These are phyloP conservation scores for Probaryconus sp. DNA, from an alignment of 1,140 invertebrate genomes.

Conservation along the genomic window DNA sequence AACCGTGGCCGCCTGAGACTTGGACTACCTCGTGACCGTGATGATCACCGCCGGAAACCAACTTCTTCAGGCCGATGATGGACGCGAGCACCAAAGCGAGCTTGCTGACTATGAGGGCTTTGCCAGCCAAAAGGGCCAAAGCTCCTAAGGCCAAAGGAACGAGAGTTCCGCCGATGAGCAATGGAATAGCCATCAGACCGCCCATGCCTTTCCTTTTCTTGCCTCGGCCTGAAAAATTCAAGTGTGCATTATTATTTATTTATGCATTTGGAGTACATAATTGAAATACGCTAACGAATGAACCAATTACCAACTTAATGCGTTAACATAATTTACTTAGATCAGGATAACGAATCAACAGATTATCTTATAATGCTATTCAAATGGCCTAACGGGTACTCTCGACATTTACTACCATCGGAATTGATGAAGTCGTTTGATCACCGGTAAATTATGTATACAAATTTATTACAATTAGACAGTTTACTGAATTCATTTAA, in stretches of 20 bases:
- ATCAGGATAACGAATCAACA: slow-evolving; percentile 35
- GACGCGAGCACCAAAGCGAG: slow-evolving; percentile 87
- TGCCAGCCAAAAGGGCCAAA: slow-evolving; percentile 87
- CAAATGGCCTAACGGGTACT: slow-evolving; percentile 41
- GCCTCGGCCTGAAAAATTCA: slow-evolving; percentile 79
- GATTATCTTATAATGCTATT: slow-evolving; percentile 33
- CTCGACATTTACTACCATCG: not conserved
- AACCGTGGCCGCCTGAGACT: slow-evolving; percentile 82
- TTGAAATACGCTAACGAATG: slow-evolving; percentile 12
- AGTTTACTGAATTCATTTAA: slow-evolving; percentile 13
- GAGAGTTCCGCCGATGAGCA: slow-evolving; percentile 87
- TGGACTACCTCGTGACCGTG: slow-evolving; percentile 85
- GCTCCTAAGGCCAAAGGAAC: slow-evolving; percentile 88
- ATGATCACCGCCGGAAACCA: slow-evolving; percentile 82
- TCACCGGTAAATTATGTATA: slow-evolving; percentile 24
- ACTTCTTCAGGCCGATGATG: slow-evolving; percentile 90
- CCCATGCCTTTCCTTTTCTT: slow-evolving; percentile 84
- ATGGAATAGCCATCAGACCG: slow-evolving; percentile 85
- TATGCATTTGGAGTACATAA: slow-evolving; percentile 19
- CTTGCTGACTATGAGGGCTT: slow-evolving; percentile 90
- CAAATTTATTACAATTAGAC: slow-evolving; percentile 33
- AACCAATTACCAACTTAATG: slow-evolving; percentile 30
- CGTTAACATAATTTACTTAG: slow-evolving; percentile 28
- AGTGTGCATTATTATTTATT: slow-evolving; percentile 16
- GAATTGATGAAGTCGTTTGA: slow-evolving; percentile 16